Evolutionary conservation across 2,888 invertebrate species (phyloP).

Genomic region (Pimpla rufipes): DNA sequence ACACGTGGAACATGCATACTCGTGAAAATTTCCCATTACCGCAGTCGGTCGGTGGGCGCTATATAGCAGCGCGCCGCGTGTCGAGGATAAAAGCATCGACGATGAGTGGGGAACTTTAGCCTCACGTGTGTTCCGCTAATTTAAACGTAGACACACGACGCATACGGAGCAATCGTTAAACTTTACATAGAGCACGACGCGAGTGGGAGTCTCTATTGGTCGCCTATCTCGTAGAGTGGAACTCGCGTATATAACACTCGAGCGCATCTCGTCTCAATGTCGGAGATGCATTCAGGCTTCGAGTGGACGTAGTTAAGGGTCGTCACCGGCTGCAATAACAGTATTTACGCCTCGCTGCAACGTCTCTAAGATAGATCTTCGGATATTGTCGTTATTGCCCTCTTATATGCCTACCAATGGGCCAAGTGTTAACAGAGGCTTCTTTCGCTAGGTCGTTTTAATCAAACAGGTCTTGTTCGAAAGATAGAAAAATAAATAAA

Average conservation of each 20-base stretch:
- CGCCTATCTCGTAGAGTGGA: neutral
- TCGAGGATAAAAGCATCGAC: neutral
- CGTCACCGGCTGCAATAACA: no score
- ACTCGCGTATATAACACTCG: neutral
- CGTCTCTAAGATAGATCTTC: no score
- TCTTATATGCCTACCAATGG: no score
- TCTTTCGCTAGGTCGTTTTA: no score
- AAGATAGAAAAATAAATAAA: no score
- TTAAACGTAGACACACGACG: neutral
- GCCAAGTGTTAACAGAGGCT: no score
- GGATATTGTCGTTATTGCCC: neutral
- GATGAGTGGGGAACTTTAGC: conserved; percentile 2
- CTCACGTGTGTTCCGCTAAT: conserved; percentile 20
- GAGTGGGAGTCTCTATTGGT: neutral
- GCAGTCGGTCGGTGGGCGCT: neutral
- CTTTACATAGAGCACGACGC: neutral
- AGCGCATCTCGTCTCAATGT: no score
- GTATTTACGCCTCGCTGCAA: no score
- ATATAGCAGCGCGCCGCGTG: neutral
- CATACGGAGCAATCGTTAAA: conserved; percentile 9
- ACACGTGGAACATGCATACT: neutral
- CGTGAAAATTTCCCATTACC: conserved; percentile 23
- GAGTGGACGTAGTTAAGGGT: no score
- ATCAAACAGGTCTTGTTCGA: no score
- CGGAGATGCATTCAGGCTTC: no score